Base-by-base conservation (phyloP, 2,113 vertebrate genomes). In the Entelurus aequoreus region DNA sequence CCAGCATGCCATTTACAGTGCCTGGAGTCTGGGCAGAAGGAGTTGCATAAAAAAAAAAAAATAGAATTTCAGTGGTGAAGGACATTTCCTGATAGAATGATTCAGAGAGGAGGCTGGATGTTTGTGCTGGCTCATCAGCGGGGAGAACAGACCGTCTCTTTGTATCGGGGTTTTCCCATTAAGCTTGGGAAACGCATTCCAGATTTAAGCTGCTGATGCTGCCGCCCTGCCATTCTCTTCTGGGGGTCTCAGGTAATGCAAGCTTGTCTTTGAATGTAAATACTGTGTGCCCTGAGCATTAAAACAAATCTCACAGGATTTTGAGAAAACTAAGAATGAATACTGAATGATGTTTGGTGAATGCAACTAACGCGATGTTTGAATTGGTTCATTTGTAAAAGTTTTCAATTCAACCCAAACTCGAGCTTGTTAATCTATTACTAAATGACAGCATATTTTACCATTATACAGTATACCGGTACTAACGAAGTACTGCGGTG, bases 71-170 rank as follows among this genome's bases (percentile, higher is more conserved):
- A 35, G 76, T 70, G 75, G 71, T 78, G 83, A 87, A 85, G 85
- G 85, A 85, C 83, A 81, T 88, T 87, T 87, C 85, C 77, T 77
- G 78, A 76, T 42, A 71, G 75, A 81, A 64, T 86, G 83, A 86
- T 88, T 85, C 80, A 87, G 71, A 68, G 79, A 77, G 65, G 69
- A 73, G 75, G 63, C 58, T 65, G 77, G 73, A 62, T 52, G 71
- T 78, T 86, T 86, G 61, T 85, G 84, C 84, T 83, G 81, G 71
- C 77, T 84, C 82, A 88, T 86, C 74, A 83, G 73, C 63, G 62
- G 57, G 38, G 63, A 46, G 72, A 79, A 80, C 82, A 81, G 74
- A 81, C 60, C 69, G 55, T 76, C 57, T 77, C 76, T 79, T 82
- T 85, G 80, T 87, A 65, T 61, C 14, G 63, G 56, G 60, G 37